Conservation (phyloP, 2,113 vertebrate species). For the Anoplopoma fimbria region DNA sequence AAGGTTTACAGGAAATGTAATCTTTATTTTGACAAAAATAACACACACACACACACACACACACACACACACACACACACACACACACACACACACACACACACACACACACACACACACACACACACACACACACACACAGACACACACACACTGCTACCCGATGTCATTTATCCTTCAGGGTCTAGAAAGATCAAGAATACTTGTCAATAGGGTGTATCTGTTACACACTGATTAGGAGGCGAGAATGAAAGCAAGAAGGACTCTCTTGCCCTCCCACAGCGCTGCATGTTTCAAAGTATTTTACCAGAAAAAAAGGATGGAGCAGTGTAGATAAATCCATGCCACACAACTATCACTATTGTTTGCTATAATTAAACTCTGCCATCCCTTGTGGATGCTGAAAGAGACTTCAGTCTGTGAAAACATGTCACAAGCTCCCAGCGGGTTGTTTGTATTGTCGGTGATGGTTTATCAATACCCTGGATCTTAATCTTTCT, state of each 20-base stretch:
- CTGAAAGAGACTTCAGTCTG: slow-evolving; percentile 60
- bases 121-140: neutral
- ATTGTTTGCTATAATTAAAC: slow-evolving; percentile 79
- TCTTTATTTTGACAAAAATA: neutral
- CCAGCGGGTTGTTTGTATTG: slow-evolving; percentile 69
- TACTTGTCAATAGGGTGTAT: slow-evolving; percentile 5
- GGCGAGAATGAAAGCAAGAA: slow-evolving; percentile 25
- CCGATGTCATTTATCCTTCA: slow-evolving; percentile 11
- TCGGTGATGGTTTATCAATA: slow-evolving; percentile 80
- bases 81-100: neutral
- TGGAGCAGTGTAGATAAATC: slow-evolving; percentile 54
- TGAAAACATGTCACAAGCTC: slow-evolving; percentile 66
- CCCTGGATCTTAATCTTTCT: slow-evolving; percentile 75
- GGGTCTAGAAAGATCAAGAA: slow-evolving; percentile 33
- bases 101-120: neutral
- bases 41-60: neutral
- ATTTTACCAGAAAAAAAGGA: slow-evolving; percentile 21
- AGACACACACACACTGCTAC: too few species aligned
- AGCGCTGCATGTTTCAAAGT: slow-evolving; percentile 20
- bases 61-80: too few species aligned
- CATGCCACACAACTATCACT: slow-evolving; percentile 54
- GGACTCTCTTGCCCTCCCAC: slow-evolving; percentile 25
- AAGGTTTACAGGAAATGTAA: slow-evolving; percentile 3
- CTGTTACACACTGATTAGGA: slow-evolving; percentile 39
- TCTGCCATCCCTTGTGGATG: slow-evolving; percentile 53